These are phyloP conservation scores for Danio choprae DNA, from an alignment of 2,797 vertebrate genomes.

Conservation along the genomic window DNA sequence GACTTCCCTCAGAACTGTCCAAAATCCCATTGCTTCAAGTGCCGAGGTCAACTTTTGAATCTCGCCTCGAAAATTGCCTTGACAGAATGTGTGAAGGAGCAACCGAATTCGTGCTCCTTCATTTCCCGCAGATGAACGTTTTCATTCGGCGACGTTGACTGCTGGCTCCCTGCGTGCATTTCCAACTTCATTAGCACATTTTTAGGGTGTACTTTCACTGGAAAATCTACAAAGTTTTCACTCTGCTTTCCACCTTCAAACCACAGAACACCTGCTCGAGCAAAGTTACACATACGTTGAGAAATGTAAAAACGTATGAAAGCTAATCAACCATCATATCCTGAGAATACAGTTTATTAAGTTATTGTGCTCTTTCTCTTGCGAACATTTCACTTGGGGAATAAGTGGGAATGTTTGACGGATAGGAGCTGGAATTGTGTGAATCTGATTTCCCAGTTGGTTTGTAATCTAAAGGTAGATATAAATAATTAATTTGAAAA, in stretches of 20 bases:
- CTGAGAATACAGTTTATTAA: neutral
- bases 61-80: conserved; percentile 41
- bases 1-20: conserved; percentile 21
- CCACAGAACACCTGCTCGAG: neutral
- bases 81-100: conserved; percentile 53
- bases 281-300: neutral
- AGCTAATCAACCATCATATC: conserved; percentile 56
- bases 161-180: conserved; percentile 26
- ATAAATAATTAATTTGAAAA: neutral
- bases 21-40: neutral
- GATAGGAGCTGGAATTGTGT: neutral
- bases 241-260: neutral
- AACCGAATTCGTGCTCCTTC: conserved; percentile 51
- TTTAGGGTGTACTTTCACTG: conserved; percentile 44
- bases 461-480: neutral
- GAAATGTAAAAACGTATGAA: conserved; percentile 28
- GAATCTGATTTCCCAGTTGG: neutral
- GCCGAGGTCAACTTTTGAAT: conserved; percentile 26
- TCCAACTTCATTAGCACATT: conserved; percentile 30
- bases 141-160: neutral
- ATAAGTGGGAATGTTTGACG: neutral
- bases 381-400: neutral
- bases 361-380: neutral
- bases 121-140: neutral
- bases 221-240: conserved; percentile 25